Percentiles rank a stretch among this genome's conserved stretches.
Evolutionary conservation across 2,113 vertebrate species (phyloP).

Genomic region (Peromyscus polionotus): DNA sequence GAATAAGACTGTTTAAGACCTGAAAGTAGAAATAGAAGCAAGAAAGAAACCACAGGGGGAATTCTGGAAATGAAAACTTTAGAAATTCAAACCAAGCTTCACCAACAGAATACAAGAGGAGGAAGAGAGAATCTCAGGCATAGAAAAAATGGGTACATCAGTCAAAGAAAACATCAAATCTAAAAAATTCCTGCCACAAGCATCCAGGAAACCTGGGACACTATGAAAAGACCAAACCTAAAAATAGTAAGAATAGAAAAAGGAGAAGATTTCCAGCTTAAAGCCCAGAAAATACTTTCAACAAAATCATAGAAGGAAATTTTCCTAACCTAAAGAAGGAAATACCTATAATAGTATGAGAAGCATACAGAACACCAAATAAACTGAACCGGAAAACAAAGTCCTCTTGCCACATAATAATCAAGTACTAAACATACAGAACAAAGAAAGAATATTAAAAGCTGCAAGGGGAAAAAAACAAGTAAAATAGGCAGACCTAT

Average conservation of each 20-base stretch:
- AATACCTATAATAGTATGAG: no score
- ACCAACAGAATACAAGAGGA: neutral
- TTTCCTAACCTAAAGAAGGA: no score
- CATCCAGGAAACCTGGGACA: neutral
- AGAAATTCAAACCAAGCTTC: neutral
- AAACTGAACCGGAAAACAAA: no score
- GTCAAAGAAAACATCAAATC: neutral
- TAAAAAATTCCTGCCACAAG: neutral
- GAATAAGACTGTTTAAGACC: neutral
- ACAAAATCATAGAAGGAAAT: neutral
- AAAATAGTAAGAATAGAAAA: neutral
- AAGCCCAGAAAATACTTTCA: neutral
- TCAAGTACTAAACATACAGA: no score
- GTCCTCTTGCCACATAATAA: no score
- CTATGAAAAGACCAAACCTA: neutral
- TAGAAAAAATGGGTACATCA: neutral
- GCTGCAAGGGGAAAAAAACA: no score
- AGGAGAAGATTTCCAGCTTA: neutral
- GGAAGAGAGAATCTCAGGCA: neutral
- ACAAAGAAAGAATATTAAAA: no score
- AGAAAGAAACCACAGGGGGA: neutral
- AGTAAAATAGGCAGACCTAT: no score
- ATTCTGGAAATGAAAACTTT: neutral
- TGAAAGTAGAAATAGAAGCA: neutral
- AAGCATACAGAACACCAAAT: no score